These are phyloP conservation scores for Cercopithecus hamlyni DNA, from an alignment of 2,797 vertebrate genomes.

Conservation along the genomic window DNA sequence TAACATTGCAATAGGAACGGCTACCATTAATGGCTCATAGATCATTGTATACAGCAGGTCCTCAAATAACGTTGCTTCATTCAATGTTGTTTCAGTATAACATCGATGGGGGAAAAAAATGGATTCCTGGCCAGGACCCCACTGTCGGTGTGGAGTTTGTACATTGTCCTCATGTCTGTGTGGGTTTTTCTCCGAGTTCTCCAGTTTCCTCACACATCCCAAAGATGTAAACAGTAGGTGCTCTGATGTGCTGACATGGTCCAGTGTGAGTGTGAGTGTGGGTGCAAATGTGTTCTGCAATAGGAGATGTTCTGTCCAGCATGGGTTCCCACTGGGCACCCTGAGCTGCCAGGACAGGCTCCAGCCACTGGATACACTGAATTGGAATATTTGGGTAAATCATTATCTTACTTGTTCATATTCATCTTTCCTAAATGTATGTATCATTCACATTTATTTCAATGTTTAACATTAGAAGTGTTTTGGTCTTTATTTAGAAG, in stretches of 20 bases:
- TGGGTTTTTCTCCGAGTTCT: background rate
- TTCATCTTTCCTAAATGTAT: background rate
- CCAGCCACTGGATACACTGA: background rate
- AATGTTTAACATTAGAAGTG: background rate
- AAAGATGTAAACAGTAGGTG: background rate
- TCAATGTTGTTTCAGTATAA: background rate
- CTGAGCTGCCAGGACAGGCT: background rate
- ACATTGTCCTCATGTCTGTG: background rate
- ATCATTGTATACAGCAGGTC: background rate
- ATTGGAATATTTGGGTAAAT: background rate
- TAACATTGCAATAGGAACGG: background rate
- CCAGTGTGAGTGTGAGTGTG: background rate
- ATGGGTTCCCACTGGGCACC: background rate
- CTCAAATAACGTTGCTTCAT: background rate
- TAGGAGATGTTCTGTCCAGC: background rate
- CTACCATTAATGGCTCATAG: background rate
- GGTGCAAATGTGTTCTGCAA: background rate
- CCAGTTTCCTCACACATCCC: background rate
- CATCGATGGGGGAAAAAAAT: background rate
- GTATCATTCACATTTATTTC: background rate
- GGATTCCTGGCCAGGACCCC: background rate
- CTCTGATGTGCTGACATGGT: background rate
- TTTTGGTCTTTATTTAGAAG: background rate
- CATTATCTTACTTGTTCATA: background rate
- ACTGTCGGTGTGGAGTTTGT: background rate